phyloP scores from a whole-genome alignment of 2,888 invertebrate species.

The Troglohyphantes excavatus region DNA sequence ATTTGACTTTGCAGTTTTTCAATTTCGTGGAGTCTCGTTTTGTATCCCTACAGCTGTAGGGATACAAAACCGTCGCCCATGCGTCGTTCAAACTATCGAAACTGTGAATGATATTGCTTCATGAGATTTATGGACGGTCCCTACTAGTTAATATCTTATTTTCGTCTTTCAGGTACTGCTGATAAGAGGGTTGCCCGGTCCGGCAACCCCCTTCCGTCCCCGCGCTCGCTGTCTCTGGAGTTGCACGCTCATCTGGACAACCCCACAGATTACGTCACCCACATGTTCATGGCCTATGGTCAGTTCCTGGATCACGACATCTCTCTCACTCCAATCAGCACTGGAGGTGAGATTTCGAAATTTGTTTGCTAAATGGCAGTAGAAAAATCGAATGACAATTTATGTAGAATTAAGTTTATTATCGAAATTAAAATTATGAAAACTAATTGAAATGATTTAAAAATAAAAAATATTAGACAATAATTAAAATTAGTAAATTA shows the following conservation, averaged over 20 bases:
- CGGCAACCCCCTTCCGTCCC: conserved; percentile 91
- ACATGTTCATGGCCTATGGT: conserved; percentile 97
- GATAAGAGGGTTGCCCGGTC: conserved; percentile 75
- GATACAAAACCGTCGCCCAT: too few relatives aligned
- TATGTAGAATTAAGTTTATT: not conserved
- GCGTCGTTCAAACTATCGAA: too few relatives aligned
- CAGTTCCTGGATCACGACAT: conserved; percentile 96
- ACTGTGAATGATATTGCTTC: too few relatives aligned
- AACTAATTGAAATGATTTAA: too few relatives aligned
- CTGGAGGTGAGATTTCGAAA: conserved; percentile 8
- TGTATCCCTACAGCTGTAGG: too few relatives aligned
- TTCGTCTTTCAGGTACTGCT: conserved; percentile 58
- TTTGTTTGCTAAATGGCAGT: too few relatives aligned
- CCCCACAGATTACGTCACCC: conserved; percentile 87
- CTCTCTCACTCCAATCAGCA: conserved; percentile 89
- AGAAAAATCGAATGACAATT: not conserved
- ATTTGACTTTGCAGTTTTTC: too few relatives aligned
- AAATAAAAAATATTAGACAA: too few relatives aligned
- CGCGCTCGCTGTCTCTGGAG: conserved; percentile 91
- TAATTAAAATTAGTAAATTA: too few relatives aligned
- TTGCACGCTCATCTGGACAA: conserved; percentile 86
- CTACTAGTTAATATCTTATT: not conserved
- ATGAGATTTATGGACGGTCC: too few relatives aligned
- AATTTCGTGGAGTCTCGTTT: too few relatives aligned
- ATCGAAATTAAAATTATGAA: too few relatives aligned